A percentile compares a stretch with the other conserved stretches of the same genome.
Conservation (phyloP, 2,113 vertebrate species). For the Salvelinus sp. region DNA sequence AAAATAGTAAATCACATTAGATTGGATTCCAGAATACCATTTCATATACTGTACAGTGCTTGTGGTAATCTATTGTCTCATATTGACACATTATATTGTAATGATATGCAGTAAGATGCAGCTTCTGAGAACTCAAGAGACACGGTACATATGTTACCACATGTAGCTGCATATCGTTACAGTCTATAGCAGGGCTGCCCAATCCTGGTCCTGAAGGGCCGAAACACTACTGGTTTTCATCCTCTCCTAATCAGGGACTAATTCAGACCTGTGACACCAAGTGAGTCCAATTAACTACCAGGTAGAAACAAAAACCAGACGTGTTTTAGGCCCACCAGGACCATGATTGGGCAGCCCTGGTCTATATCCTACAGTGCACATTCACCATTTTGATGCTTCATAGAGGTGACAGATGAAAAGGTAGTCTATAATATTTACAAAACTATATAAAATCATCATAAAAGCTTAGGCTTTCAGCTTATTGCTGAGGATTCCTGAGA, state of each 20-base stretch:
- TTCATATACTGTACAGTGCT: not conserved
- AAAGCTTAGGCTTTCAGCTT: conserved; percentile 37
- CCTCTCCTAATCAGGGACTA: too few relatives aligned
- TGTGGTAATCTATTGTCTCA: not conserved
- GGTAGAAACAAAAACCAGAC: too few relatives aligned
- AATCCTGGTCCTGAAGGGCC: too few relatives aligned
- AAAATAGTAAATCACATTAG: not conserved
- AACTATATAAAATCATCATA: conserved; percentile 7
- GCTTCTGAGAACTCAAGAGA: too few relatives aligned
- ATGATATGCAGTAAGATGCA: not conserved
- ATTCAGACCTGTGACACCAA: too few relatives aligned
- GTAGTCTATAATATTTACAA: not conserved
- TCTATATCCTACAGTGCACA: conserved; percentile 11
- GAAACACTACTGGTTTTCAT: too few relatives aligned
- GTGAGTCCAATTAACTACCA: too few relatives aligned
- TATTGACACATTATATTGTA: not conserved
- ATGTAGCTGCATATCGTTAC: too few relatives aligned
- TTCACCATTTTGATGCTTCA: not conserved
- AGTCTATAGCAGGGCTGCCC: not conserved
- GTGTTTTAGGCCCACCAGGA: too few relatives aligned
- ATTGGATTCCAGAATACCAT: conserved; percentile 5
- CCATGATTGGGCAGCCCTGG: too few relatives aligned
- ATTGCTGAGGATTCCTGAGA: conserved; percentile 63
- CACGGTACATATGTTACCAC: too few relatives aligned
- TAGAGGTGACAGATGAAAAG: not conserved